Evolutionary conservation across 30 jellyfish, hydroid and myxozoan genomes (phyloP).

Genomic region (Phacellophora camtschatica): DNA sequence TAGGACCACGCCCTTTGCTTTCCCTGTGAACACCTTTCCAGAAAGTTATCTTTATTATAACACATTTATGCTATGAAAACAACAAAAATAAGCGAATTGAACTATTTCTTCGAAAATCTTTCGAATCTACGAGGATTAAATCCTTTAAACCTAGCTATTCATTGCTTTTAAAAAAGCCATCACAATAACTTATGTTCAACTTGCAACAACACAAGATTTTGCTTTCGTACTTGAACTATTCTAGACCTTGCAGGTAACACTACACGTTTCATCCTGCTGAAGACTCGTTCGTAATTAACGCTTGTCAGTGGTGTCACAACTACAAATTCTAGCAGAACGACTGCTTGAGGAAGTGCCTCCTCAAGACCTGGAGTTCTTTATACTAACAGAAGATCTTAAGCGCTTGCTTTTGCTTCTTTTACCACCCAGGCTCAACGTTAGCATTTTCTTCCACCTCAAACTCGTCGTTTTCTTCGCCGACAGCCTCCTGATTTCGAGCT

Average conservation of each 20-base stretch:
- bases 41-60: no score
- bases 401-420: slow-evolving; percentile 14
- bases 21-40: no score
- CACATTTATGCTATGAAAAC: no score
- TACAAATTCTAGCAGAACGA: slow-evolving; percentile 28
- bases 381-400: neutral
- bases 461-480: neutral
- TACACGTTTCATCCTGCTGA: slow-evolving; percentile 47
- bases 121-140: neutral
- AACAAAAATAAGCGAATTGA: no score
- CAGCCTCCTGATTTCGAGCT: neutral
- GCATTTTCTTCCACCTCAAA: slow-evolving; percentile 2
- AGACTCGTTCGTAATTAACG: slow-evolving; percentile 46
- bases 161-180: neutral
- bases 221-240: no score
- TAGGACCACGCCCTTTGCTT: no score
- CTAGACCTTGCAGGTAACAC: slow-evolving; percentile 41
- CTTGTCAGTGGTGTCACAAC: slow-evolving; percentile 54
- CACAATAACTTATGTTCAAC: neutral
- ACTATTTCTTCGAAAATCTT: slow-evolving; percentile 13
- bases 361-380: slow-evolving; percentile 3
- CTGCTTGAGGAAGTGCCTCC: slow-evolving; percentile 34
- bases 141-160: neutral
- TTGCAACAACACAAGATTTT: no score
- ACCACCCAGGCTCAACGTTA: neutral